These are phyloP conservation scores for Lepidurus packardi DNA, from an alignment of 1,140 invertebrate genomes.

Conservation along the genomic window DNA sequence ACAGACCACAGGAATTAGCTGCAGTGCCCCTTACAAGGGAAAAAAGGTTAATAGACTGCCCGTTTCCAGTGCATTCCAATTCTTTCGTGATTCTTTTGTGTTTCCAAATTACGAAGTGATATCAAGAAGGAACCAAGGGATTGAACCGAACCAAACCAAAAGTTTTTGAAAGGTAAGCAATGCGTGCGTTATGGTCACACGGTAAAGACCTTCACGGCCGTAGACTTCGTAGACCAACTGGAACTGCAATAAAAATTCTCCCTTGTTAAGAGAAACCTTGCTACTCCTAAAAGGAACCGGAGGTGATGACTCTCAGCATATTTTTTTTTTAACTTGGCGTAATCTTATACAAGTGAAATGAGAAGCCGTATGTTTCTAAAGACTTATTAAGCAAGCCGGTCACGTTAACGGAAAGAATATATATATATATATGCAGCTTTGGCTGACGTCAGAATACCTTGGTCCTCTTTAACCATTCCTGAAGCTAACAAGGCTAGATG, in stretches of 20 bases:
- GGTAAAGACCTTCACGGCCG: background rate
- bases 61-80: no score
- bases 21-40: no score
- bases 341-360: background rate
- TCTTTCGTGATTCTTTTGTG: background rate
- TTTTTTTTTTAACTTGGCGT: background rate
- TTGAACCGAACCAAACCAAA: background rate
- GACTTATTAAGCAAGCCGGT: conserved; percentile 17
- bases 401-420: conserved; percentile 3
- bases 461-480: background rate
- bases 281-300: background rate
- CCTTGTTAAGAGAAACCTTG: background rate
- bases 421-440: background rate
- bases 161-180: background rate
- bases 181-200: background rate
- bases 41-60: no score
- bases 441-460: conserved; percentile 21
- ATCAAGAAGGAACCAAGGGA: background rate
- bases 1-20: no score
- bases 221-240: background rate
- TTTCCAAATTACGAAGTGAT: background rate
- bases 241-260: background rate
- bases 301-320: background rate
- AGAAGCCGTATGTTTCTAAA: conserved; percentile 15
- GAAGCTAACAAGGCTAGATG: background rate